phyloP scores from a whole-genome alignment of 2,888 invertebrate genomes.

The Campoletis raptor region DNA sequence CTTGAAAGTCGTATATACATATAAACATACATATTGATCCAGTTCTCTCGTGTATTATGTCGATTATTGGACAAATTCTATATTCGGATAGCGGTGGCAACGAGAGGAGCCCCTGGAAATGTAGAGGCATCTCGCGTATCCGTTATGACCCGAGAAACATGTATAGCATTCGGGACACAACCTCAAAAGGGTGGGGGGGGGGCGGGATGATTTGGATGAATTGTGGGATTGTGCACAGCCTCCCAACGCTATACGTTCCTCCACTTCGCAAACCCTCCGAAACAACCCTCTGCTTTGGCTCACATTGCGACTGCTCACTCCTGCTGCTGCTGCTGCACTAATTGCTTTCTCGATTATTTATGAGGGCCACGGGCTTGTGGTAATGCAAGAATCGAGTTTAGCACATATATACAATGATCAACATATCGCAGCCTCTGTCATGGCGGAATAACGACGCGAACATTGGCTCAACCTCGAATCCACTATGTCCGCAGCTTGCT shows the following conservation, averaged over 20 bases:
- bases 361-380: slow-evolving; percentile 57
- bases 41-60: slow-evolving; percentile 66
- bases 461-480: slow-evolving; percentile 31
- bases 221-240: slow-evolving; percentile 65
- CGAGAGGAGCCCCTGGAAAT: slow-evolving; percentile 51
- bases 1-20: slow-evolving; percentile 39
- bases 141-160: slow-evolving; percentile 50
- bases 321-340: slow-evolving; percentile 75
- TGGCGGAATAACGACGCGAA: slow-evolving; percentile 43
- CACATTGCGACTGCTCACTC: slow-evolving; percentile 55
- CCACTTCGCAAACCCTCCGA: slow-evolving; percentile 61
- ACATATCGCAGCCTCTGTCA: slow-evolving; percentile 43
- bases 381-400: slow-evolving; percentile 50
- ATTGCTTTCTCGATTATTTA: slow-evolving; percentile 69
- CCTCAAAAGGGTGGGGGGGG: background rate
- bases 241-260: slow-evolving; percentile 49
- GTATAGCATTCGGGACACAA: slow-evolving; percentile 17
- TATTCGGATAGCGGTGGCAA: slow-evolving; percentile 72
- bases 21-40: slow-evolving; percentile 14
- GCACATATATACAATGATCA: slow-evolving; percentile 27
- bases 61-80: slow-evolving; percentile 75
- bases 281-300: slow-evolving; percentile 59
- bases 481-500: slow-evolving; percentile 20
- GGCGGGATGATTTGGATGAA: slow-evolving; percentile 60
- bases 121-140: slow-evolving; percentile 37